Conservation (phyloP, 1,140 invertebrate genomes). For the Ooceraea biroi region DNA sequence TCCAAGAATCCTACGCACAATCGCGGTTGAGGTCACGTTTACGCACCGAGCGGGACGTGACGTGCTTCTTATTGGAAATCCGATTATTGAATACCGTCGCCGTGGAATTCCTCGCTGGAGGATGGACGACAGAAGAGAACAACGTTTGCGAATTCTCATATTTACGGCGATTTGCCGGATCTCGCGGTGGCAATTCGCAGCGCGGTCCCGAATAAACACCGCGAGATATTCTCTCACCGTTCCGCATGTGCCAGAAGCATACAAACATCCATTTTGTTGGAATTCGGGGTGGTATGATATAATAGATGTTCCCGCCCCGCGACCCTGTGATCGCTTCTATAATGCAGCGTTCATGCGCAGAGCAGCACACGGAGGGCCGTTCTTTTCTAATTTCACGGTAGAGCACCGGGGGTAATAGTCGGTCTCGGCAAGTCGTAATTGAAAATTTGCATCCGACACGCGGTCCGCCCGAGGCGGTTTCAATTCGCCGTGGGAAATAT, state of each 20-base stretch:
- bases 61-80: conserved; percentile 3
- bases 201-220: conserved; percentile 32
- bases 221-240: conserved; percentile 33
- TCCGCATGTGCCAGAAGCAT: conserved; percentile 5
- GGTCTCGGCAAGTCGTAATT: conserved; percentile 53
- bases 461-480: conserved; percentile 7
- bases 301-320: not conserved
- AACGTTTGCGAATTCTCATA: conserved; percentile 25
- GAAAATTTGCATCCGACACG: conserved; percentile 60
- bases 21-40: not conserved
- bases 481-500: conserved; percentile 19
- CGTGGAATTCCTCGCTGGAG: not conserved
- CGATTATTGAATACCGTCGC: conserved; percentile 20
- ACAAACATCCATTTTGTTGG: conserved; percentile 50
- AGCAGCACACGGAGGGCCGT: conserved; percentile 29
- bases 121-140: not conserved
- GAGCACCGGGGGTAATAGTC: conserved; percentile 58
- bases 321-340: conserved; percentile 31
- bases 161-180: not conserved
- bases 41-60: not conserved
- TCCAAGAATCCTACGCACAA: conserved; percentile 22
- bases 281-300: conserved; percentile 28
- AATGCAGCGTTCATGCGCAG: conserved; percentile 46
- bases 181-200: not conserved
- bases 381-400: conserved; percentile 63